Percentiles rank a stretch among this genome's conserved stretches.
Evolutionary conservation across 64 coral and sea anemone genomes (phyloP).

Genomic region (Dendronephthya gigantea): DNA sequence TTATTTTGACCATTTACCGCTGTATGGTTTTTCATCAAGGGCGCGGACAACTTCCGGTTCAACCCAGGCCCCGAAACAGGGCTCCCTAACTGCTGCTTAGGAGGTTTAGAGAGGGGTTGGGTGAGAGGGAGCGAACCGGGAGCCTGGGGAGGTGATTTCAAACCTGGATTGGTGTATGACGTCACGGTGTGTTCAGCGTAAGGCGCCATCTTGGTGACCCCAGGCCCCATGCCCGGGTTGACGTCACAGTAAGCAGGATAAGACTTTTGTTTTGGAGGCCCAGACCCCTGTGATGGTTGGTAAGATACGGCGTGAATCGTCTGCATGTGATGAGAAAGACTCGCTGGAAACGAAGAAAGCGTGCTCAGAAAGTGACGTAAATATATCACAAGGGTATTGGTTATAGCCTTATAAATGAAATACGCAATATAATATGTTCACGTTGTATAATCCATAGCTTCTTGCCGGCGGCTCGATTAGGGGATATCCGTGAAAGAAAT

Average conservation of each 20-base stretch:
- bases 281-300: constrained; percentile 12
- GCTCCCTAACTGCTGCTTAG: not conserved
- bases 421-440: no score
- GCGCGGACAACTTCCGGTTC: not conserved
- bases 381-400: not conserved
- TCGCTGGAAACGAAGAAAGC: constrained; percentile 38
- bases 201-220: constrained; percentile 82
- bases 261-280: constrained; percentile 69
- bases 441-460: no score
- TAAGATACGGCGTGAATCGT: constrained; percentile 54
- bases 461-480: no score
- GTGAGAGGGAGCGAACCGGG: not conserved
- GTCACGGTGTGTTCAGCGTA: constrained; percentile 98
- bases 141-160: not conserved
- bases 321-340: constrained; percentile 93
- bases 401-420: not conserved
- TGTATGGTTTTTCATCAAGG: not conserved
- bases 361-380: not conserved
- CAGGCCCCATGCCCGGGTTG: constrained; percentile 67
- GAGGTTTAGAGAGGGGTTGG: not conserved
- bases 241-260: constrained; percentile 99
- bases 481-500: not conserved
- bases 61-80: not conserved
- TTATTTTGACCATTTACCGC: constrained; percentile 13
- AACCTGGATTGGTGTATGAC: constrained; percentile 61